phyloP scores from a whole-genome alignment of 2,113 vertebrate genomes.

The Stomatorhinus ivindoensis region DNA sequence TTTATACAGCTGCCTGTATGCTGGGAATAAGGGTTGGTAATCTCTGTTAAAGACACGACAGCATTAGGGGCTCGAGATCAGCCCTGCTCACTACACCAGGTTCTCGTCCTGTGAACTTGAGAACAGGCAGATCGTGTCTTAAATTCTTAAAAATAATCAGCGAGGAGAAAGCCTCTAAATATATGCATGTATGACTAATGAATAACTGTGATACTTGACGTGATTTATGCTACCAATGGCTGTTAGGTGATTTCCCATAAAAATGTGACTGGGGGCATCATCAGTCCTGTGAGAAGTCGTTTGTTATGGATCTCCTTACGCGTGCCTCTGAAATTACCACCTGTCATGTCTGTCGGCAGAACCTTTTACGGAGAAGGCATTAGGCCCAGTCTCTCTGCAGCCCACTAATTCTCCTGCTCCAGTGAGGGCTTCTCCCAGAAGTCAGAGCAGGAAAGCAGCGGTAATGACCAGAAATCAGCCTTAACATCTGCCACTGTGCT shows the following conservation, averaged over 20 bases:
- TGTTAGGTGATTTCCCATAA: not conserved
- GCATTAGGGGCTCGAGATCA: not conserved
- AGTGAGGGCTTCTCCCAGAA: not conserved
- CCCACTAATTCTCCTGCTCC: not conserved
- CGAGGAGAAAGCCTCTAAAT: not conserved
- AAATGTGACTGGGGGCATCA: slow-evolving; percentile 9
- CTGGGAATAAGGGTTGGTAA: not conserved
- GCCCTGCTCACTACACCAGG: not conserved
- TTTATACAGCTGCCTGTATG: not conserved
- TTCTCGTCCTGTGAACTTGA: not conserved
- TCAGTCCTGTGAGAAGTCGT: not conserved
- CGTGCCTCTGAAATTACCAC: not conserved
- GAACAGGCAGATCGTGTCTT: not conserved
- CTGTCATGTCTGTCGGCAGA: not conserved
- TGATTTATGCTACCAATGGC: not conserved
- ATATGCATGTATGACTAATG: not conserved
- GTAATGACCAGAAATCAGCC: not conserved
- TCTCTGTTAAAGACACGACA: not conserved
- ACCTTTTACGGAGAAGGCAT: not conserved
- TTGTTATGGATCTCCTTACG: not conserved
- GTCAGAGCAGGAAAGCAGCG: not conserved
- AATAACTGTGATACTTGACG: not conserved
- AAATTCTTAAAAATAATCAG: not conserved
- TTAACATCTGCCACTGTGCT: not conserved
- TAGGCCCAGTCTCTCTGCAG: not conserved